Evolutionary conservation across 2,797 vertebrate genomes (phyloP), one percentile per base, ranked within the genome.

Genomic region (Tamandua tetradactyla): DNA sequence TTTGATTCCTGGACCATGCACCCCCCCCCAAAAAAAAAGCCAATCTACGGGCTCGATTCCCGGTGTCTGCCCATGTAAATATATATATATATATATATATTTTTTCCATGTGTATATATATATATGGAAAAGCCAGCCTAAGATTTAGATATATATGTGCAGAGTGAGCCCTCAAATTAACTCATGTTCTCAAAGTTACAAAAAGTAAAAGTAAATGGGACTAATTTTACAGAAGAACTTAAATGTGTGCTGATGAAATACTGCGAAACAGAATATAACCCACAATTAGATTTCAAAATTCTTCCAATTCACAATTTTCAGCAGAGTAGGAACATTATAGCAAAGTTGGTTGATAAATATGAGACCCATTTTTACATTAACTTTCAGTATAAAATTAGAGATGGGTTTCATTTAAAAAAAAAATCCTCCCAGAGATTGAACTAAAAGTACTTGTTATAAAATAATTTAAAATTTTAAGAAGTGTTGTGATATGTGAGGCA

Each of bases 81-180:
- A n/a, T n/a, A n/a, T n/a, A n/a, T n/a, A n/a, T n/a, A n/a, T n/a
- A n/a, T n/a, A n/a, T n/a, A n/a, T n/a, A n/a, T n/a, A n/a, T n/a
- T n/a, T n/a, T n/a, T n/a, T n/a, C n/a, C n/a, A n/a, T n/a, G n/a
- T n/a, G n/a, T n/a, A n/a, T n/a, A n/a, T n/a, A n/a, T n/a, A n/a
- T n/a, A n/a, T n/a, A n/a, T n/a, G n/a, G n/a, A 86, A 64, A 86
- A 92, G 93, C 66, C 89, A 94, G 92, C 95, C 85, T 64, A 86
- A 44, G 93, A 93, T 93, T 97, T 93, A 69, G 93, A 90, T 95
- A 93, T 93, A 96, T 96, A 94, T 96, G 95, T 89, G 55, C 92
- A 94, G 93, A 79, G 81, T 68, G 93, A 93, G 57, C 81, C 35
- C n/a, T 7, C 86, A n/a, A n/a, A n/a, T n/a, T 93, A 94, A 93